These are phyloP conservation scores for Heliangelus exortis DNA, from an alignment of 2,797 vertebrate genomes.

Conservation along the genomic window DNA sequence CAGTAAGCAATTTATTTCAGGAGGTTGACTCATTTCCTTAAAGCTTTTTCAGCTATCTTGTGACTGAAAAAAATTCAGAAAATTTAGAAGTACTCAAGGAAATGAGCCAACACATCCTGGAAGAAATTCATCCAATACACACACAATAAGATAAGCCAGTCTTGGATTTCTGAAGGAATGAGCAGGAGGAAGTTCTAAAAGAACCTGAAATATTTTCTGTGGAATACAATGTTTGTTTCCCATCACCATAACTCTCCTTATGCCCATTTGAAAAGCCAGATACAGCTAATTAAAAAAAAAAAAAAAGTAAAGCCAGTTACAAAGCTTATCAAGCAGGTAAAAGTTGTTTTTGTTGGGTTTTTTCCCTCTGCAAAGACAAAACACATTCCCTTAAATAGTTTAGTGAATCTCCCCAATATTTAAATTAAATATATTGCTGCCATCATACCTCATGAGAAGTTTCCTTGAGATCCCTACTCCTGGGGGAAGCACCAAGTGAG, in stretches of 20 bases:
- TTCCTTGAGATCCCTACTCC: not conserved
- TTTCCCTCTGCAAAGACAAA: not conserved
- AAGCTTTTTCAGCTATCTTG: slow-evolving; percentile 71
- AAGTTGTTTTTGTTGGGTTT: not conserved
- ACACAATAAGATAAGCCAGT: slow-evolving; percentile 58
- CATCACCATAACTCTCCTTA: not conserved
- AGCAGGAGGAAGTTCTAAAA: slow-evolving; percentile 25
- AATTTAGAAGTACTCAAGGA: slow-evolving; percentile 75
- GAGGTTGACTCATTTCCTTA: slow-evolving; percentile 77
- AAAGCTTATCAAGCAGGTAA: not conserved
- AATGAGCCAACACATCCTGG: slow-evolving; percentile 79
- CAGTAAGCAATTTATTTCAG: slow-evolving; percentile 73
- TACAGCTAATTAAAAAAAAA: no score
- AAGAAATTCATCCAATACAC: slow-evolving; percentile 64
- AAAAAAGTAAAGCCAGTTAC: no score
- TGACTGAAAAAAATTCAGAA: slow-evolving; percentile 66
- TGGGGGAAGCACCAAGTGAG: no score
- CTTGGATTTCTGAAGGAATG: slow-evolving; percentile 23
- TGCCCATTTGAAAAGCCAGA: not conserved
- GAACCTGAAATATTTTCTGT: slow-evolving; percentile 34
- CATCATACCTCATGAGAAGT: not conserved
- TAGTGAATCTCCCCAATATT: not conserved
- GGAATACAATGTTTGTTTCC: slow-evolving; percentile 32
- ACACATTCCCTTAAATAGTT: not conserved
- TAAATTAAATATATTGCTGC: not conserved